phyloP scores from a whole-genome alignment of 1,140 invertebrate species.

The Sweltsa coloradensis region DNA sequence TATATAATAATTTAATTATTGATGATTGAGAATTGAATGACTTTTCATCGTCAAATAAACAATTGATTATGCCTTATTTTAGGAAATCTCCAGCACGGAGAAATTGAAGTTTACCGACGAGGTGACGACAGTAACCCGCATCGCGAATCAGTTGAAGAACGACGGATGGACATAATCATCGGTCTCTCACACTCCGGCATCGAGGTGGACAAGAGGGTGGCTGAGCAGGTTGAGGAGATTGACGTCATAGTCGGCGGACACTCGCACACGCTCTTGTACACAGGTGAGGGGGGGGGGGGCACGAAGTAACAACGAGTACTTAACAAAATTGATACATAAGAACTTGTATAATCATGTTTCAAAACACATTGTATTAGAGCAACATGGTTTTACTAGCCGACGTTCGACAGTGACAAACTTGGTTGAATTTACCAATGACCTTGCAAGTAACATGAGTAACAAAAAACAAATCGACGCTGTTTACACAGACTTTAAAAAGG shows the following conservation, averaged over 20 bases:
- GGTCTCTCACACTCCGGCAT: slow-evolving; percentile 68
- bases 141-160: slow-evolving; percentile 44
- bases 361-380: no score
- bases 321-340: no score
- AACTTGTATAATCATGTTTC: no score
- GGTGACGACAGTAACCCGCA: slow-evolving; percentile 44
- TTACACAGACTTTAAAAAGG: no score
- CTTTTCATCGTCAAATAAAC: slow-evolving; percentile 6
- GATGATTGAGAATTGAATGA: background rate
- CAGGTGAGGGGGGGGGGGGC: slow-evolving; percentile 15
- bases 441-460: no score
- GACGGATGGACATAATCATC: slow-evolving; percentile 61
- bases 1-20: no score
- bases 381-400: no score
- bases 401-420: no score
- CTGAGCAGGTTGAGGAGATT: slow-evolving; percentile 44
- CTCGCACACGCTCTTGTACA: slow-evolving; percentile 66
- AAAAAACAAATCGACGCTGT: no score
- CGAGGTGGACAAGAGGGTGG: slow-evolving; percentile 55
- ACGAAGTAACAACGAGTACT: no score
- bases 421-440: no score
- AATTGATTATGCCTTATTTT: slow-evolving; percentile 6
- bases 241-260: slow-evolving; percentile 81
- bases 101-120: slow-evolving; percentile 52
- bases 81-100: slow-evolving; percentile 46